Evolutionary conservation across 2,797 vertebrate species (phyloP).

Genomic region (Pseudochaenichthys georgianus): DNA sequence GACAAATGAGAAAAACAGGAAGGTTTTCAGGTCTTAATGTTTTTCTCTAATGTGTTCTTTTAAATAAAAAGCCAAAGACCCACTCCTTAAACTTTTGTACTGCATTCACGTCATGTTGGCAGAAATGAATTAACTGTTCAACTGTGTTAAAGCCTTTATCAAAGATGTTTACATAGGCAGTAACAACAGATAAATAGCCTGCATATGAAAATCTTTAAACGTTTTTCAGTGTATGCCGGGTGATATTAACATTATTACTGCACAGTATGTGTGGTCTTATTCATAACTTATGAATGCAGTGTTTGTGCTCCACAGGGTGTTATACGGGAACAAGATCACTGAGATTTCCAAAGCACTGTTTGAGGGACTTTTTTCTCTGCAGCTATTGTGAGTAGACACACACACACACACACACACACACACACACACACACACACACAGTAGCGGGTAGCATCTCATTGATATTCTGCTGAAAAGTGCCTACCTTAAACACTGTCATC

Average conservation of each 20-base stretch:
- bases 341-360: constrained; percentile 97
- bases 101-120: not conserved
- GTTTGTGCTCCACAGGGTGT: constrained; percentile 86
- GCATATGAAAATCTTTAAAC: not conserved
- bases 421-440: constrained; percentile 22
- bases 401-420: constrained; percentile 25
- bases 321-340: constrained; percentile 99
- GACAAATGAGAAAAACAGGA: not conserved
- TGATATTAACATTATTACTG: not conserved
- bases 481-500: constrained; percentile 56
- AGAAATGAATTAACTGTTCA: not conserved
- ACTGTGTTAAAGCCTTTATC: not conserved
- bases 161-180: not conserved
- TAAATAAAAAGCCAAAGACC: not conserved
- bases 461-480: constrained; percentile 61
- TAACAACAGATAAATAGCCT: constrained; percentile 5
- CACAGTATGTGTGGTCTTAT: constrained; percentile 11
- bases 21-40: not conserved
- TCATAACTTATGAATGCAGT: constrained; percentile 35
- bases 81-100: not conserved
- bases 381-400: constrained; percentile 92
- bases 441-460: constrained; percentile 46
- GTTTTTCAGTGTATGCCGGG: not conserved
- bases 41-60: constrained; percentile 30
- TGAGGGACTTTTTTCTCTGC: constrained; percentile 95